Base-by-base conservation (phyloP, 1,140 invertebrate species). In the Caerostris darwini region DNA sequence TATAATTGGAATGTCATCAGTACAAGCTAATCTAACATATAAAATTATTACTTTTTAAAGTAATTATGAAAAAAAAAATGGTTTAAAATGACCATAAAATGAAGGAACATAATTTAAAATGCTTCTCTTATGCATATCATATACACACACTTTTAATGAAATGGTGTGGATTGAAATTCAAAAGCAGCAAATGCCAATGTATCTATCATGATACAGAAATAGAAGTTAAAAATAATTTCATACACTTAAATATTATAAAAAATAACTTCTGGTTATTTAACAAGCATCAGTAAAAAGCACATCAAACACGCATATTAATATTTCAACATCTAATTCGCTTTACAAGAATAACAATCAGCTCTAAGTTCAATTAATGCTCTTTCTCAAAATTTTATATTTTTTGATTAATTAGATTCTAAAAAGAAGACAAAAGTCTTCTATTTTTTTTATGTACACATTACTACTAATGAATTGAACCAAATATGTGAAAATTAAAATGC, bases 211-310 rank as follows among this genome's bases (percentile, higher is more conserved):
- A 12, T 77, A 10, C 19, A 69, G 67, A 69, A 69, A 69, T 77
- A 77, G 34, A 77, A 77, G 71, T 77, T 77, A 77, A 77, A 77
- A 77, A 77, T 53, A 7, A 77, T 12, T 77, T 77, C 10, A 17
- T 50, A 53, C 34, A 50, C 34, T 50, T 77, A 77, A 50, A 77
- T 34, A 50, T 77, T 10, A 77, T 77, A 77, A 77, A 77, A 77
- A 77, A 77, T 77, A 77, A 77, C 71, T 12, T 77, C 34, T 50
- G 10, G 34, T 77, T 5, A 77, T 77, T 77, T 77, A 77, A 77
- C 71, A 77, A 77, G 71, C 71, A 5, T 77, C 34, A 14, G 71
- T 77, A 77, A 77, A 77, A 77, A 77, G 71, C 50, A 53, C 34
- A 77, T 77, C 34, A 34, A 77, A 34, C 34, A 77, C 53, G 7